Evolutionary conservation across 1,140 invertebrate species (phyloP).

Genomic region (Ooceraea biroi): DNA sequence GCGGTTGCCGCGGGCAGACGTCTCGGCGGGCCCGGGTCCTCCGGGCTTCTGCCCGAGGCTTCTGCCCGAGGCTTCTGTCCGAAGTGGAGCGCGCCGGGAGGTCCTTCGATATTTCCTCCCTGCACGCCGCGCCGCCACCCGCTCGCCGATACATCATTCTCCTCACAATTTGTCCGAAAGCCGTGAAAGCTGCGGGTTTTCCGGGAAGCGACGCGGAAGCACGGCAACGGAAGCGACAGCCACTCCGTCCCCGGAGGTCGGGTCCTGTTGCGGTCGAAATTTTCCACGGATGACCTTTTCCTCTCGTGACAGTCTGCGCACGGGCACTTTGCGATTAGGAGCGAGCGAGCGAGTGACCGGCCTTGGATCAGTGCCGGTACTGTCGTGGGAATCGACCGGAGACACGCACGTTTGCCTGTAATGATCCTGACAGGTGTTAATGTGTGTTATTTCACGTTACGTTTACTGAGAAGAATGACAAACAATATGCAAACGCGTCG

Average conservation of each 20-base stretch:
- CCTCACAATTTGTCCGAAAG: constrained; percentile 81
- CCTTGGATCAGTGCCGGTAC: not conserved
- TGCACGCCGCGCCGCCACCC: constrained; percentile 68
- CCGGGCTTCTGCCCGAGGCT: constrained; percentile 70
- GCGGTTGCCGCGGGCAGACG: constrained; percentile 79
- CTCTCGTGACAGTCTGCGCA: not conserved
- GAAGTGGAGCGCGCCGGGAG: constrained; percentile 74
- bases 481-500: constrained; percentile 52
- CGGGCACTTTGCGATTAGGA: not conserved
- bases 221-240: constrained; percentile 78
- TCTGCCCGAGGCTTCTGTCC: not conserved
- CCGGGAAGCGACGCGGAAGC: constrained; percentile 48
- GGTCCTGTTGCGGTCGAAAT: constrained; percentile 67
- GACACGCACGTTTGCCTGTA: not conserved
- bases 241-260: constrained; percentile 80
- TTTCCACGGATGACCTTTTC: constrained; percentile 73
- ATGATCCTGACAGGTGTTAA: not conserved
- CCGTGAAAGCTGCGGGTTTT: constrained; percentile 81
- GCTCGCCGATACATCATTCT: constrained; percentile 81
- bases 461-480: constrained; percentile 33
- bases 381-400: not conserved
- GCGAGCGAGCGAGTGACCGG: not conserved
- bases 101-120: constrained; percentile 78
- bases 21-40: constrained; percentile 66
- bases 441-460: constrained; percentile 24